These are phyloP conservation scores for Apteryx mantelli DNA, from an alignment of 2,113 vertebrate genomes.

Conservation along the genomic window DNA sequence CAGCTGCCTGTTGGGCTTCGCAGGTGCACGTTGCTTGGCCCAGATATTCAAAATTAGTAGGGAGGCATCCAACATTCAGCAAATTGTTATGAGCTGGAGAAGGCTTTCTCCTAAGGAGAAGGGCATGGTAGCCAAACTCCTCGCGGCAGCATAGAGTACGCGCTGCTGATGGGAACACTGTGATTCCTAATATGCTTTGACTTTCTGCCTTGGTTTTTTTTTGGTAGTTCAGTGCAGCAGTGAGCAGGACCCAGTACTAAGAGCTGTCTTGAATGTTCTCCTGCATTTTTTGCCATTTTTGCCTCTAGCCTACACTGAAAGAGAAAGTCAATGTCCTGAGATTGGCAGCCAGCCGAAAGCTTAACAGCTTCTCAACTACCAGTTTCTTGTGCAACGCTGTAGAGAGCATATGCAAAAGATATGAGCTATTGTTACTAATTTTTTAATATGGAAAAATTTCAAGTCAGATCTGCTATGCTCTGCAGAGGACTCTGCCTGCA, in stretches of 20 bases:
- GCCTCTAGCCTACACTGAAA: not conserved
- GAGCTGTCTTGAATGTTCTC: not conserved
- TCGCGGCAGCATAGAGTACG: not conserved
- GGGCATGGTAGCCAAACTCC: not conserved
- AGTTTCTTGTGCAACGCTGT: not conserved
- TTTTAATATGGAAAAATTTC: not conserved
- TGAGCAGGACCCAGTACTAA: not conserved
- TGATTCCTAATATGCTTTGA: not conserved
- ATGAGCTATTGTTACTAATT: not conserved
- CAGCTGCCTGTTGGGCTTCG: not conserved
- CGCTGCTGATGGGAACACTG: not conserved
- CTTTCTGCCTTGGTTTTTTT: not conserved
- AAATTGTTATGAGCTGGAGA: slow-evolving; percentile 20
- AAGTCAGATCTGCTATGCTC: not conserved
- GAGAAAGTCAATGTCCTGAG: not conserved
- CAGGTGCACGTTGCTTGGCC: slow-evolving; percentile 30
- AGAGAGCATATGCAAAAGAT: not conserved
- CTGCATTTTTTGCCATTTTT: not conserved
- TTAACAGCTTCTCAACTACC: not conserved
- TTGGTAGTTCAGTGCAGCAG: not conserved
- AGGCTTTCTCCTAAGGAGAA: not conserved
- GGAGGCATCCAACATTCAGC: not conserved
- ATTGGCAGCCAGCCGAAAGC: slow-evolving; percentile 7
- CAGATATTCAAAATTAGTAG: not conserved
- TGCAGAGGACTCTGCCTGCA: not conserved